Base-by-base conservation (phyloP, 2,797 vertebrate genomes). In the Cirrhinus molitorella region DNA sequence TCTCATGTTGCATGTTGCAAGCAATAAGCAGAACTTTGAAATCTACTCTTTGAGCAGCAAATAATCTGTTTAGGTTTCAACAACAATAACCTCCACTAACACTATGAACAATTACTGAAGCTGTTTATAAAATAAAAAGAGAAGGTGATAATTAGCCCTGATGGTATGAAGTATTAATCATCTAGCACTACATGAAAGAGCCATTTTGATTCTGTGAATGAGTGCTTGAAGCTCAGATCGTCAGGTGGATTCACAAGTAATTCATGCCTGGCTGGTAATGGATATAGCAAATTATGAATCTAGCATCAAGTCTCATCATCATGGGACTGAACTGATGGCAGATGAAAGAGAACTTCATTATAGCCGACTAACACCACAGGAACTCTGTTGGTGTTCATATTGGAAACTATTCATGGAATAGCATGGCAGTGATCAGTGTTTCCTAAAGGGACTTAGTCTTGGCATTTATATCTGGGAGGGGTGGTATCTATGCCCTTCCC, bases 301-400 rank as follows among this genome's bases (percentile, higher is more conserved):
- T 17, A 65, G 80, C 70, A 65, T 34, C 40, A 65, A 25, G 45
- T 14, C 55, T 7, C 25, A 9, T 74, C 31, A 34, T 67, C 61
- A 75, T 75, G 71, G 40, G 59, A 82, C 10, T 4, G 3, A 17
- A 47, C 25, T 51, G 57, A 81, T 51, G 21, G 43, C 25, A 49
- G 55, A 82, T 66, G 59, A 82, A 82, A 65, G 21, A 55, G 71
- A 72, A 63, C 70, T 74, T 73, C n/a, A 61, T 73, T 65, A 81
- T 16, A n/a, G 40, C 43, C 9, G 5, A 4, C 25, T 73, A 73
- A 81, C 68, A 31, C 43, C 28, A 63, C 23, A 63, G 13, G 55
- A 81, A 63, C 79, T 72, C 31, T 45, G 59, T 47, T 37, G 31
- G 9, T 71, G 40, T 81, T 47, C 28, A 61, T 63, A 2, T 17